Evolutionary conservation across 2,113 vertebrate species (phyloP).

Genomic region (Perca schrenkii): DNA sequence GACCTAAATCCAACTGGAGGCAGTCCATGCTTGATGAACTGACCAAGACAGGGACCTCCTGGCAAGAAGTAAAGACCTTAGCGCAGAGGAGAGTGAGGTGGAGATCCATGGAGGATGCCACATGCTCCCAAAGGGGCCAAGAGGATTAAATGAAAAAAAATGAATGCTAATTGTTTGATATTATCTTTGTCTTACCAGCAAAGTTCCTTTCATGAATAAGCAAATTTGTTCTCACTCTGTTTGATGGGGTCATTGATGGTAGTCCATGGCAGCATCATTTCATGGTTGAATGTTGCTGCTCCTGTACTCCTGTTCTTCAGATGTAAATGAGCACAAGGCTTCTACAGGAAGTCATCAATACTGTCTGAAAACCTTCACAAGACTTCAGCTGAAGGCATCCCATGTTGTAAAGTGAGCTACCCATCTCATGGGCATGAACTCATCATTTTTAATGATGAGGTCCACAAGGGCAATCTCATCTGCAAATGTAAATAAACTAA

Average conservation of each 20-base stretch:
- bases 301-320: conserved; percentile 7
- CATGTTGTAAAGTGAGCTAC: background rate
- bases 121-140: too few species aligned
- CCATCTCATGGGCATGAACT: background rate
- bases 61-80: too few species aligned
- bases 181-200: background rate
- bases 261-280: background rate
- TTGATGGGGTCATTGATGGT: conserved; percentile 12
- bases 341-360: conserved; percentile 14
- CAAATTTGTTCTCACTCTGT: conserved; percentile 10
- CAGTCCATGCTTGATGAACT: too few species aligned
- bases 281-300: conserved; percentile 1
- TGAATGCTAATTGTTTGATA: background rate
- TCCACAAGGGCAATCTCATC: background rate
- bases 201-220: background rate
- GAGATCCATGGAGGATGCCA: too few species aligned
- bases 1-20: too few species aligned
- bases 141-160: too few species aligned
- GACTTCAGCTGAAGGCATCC: background rate
- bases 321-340: conserved; percentile 29
- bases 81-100: too few species aligned
- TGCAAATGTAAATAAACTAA: background rate
- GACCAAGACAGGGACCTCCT: too few species aligned
- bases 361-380: conserved; percentile 7
- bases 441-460: conserved; percentile 22